Evolutionary conservation across 2,888 invertebrate species (phyloP).

Genomic region (Pollenia angustigena): DNA sequence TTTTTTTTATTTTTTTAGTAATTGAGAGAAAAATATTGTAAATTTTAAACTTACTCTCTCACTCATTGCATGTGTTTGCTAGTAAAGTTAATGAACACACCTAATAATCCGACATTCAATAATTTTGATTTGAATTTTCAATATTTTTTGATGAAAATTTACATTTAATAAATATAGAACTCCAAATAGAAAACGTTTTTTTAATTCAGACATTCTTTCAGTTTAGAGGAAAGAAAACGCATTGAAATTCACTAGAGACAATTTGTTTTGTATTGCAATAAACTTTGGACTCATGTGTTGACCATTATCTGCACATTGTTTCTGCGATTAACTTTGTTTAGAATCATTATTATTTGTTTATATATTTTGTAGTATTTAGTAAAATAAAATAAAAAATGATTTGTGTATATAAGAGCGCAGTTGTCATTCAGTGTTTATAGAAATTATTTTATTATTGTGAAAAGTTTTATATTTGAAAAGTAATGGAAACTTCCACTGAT

Average conservation of each 20-base stretch:
- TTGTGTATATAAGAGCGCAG: background rate
- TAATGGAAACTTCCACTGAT: constrained; percentile 28
- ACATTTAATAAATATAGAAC: too few relatives aligned
- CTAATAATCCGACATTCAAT: too few relatives aligned
- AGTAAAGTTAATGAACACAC: too few relatives aligned
- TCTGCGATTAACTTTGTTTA: constrained; percentile 26
- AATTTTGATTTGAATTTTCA: too few relatives aligned
- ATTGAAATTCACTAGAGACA: background rate
- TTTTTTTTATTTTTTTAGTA: too few relatives aligned
- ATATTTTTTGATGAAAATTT: too few relatives aligned
- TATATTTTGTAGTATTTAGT: background rate
- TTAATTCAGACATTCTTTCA: background rate
- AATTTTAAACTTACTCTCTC: too few relatives aligned
- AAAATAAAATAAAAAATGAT: constrained; percentile 13
- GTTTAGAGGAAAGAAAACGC: background rate
- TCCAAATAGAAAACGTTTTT: background rate
- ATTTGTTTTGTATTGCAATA: constrained; percentile 27
- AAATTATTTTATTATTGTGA: constrained; percentile 11
- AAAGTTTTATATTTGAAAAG: background rate
- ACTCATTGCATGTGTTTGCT: too few relatives aligned
- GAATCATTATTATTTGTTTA: constrained; percentile 35
- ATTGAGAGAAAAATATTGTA: too few relatives aligned
- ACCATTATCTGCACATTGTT: constrained; percentile 48
- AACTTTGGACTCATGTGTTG: constrained; percentile 60
- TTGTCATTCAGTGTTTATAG: background rate